Evolutionary conservation across 2,113 vertebrate genomes (phyloP), one percentile per base, ranked within the genome.

Genomic region (Leptobrachium leishanense): DNA sequence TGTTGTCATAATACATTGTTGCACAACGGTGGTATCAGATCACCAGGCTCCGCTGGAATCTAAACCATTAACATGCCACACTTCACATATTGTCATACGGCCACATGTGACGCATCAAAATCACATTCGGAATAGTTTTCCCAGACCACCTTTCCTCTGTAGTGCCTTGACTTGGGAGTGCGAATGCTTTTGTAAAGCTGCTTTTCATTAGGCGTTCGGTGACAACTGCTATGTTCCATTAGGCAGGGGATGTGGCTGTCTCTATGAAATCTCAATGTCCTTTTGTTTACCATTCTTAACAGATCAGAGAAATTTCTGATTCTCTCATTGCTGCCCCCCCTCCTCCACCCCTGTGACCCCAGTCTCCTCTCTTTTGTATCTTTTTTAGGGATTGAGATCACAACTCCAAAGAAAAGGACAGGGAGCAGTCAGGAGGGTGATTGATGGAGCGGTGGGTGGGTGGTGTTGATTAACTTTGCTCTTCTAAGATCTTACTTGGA

Each of bases 261-360:
- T 64, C 55, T 69, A 43, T 78, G 76, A 78, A 42, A 78, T 71
- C 68, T 70, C 59, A 42, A 43, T 68, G 75, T 77, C 66, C 67
- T 50, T 72, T 53, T 78, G 68, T 78, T 71, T 78, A 71, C 43
- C 50, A 63, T 46, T 50, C 62, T 66, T 65, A 62, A 15, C 59
- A 66, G 39, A 65, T 50, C 42, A 63, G 62, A 54, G 68, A 31
- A 72, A 65, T 15, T 8, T 72, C 43, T 41, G 13, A 69, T 6
- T n/a, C 46, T 31, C 40, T 53, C n/a, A 40, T 50, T 75, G 72
- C 44, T 46, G 1, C 12, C 67, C 41, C 3, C 69, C 68, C 68
- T 64, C 43, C 67, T 59, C 68, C 68, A 53, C 43, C 55, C 63
- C 15, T 1, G 54, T 66, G 6, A n/a, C n/a, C 46, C 8, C 20